Evolutionary conservation across 1,140 invertebrate species (phyloP).

Genomic region (Lasioglossum albipes): DNA sequence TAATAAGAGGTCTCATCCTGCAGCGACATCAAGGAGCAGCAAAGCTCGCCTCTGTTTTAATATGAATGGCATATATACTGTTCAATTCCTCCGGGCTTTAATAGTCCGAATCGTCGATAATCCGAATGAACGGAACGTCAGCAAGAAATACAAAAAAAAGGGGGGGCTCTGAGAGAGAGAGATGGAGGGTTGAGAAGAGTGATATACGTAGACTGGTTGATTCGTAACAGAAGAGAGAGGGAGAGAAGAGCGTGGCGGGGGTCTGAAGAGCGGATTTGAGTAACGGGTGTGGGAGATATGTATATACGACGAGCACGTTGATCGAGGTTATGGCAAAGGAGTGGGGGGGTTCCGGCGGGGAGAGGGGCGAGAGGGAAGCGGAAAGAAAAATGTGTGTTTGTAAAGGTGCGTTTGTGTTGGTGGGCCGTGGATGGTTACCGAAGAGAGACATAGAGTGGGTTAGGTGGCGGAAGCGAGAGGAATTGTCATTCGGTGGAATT

Average conservation of each 20-base stretch:
- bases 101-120: constrained; percentile 66
- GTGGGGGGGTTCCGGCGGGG: neutral
- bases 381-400: constrained; percentile 14
- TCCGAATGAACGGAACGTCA: constrained; percentile 57
- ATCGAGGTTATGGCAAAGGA: neutral
- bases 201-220: too few relatives aligned
- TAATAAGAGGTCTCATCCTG: constrained; percentile 62
- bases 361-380: neutral
- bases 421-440: constrained; percentile 1
- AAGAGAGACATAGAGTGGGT: constrained; percentile 12
- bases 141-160: constrained; percentile 41
- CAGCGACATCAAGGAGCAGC: constrained; percentile 35
- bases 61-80: constrained; percentile 47
- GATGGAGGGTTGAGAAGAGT: neutral
- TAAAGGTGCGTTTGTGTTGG: constrained; percentile 9
- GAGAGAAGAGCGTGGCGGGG: neutral
- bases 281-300: neutral
- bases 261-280: neutral
- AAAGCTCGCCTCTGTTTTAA: constrained; percentile 51
- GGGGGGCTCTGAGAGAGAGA: constrained; percentile 4
- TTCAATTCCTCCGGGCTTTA: constrained; percentile 55
- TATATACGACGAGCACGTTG: neutral
- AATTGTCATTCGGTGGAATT: constrained; percentile 73
- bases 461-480: constrained; percentile 33
- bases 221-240: too few relatives aligned